Evolutionary conservation across 2,797 vertebrate genomes (phyloP), one percentile per base, ranked within the genome.

Genomic region (Vespertilio murinus): DNA sequence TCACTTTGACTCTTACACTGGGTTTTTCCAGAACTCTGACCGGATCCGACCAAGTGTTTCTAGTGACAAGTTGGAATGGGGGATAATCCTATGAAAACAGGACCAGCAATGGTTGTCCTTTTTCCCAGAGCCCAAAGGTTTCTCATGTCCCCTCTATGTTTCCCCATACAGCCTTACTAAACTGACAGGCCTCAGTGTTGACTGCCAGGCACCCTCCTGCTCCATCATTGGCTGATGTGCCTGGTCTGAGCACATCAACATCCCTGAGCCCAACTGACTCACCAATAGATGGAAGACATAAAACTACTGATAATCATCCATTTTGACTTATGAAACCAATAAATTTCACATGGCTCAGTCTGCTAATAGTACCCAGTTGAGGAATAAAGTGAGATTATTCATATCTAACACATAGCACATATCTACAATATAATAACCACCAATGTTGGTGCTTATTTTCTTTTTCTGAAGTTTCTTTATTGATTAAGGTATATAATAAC

Each of bases 41-140:
- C 12, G 28, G 56, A 16, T 73, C 14, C 4, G 14, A 69, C 4
- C 18, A 33, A 12, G 45, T 33, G 47, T 85, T 80, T 82, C 23
- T 28, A n/a, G 12, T 12, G 20, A 6, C 11, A 42, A 14, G 38
- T 30, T 56, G 70, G 33, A 56, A 33, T 16, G 11, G 18, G 65
- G 14, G 23, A 14, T 11, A 2, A 1, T 38, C 2, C 4, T 40
- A 30, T 20, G 18, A 25, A 40, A 78, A 65, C 9, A 25, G 33
- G 25, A 11, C 4, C 8, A 4, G 11, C 2, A 42, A 16, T 5
- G 5, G 1, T 25, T 35, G 52, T 45, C 9, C 8, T n/a, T 23
- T 49, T 74, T 14, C 20, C 52, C 9, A 28, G n/a, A 54, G 20
- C 16, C 54, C 28, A 23, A 23, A 67, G 28, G 14, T 54, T 88